Evolutionary conservation across 2,888 invertebrate genomes (phyloP), one percentile per base, ranked within the genome.

Genomic region (Iselma pallidipennis): DNA sequence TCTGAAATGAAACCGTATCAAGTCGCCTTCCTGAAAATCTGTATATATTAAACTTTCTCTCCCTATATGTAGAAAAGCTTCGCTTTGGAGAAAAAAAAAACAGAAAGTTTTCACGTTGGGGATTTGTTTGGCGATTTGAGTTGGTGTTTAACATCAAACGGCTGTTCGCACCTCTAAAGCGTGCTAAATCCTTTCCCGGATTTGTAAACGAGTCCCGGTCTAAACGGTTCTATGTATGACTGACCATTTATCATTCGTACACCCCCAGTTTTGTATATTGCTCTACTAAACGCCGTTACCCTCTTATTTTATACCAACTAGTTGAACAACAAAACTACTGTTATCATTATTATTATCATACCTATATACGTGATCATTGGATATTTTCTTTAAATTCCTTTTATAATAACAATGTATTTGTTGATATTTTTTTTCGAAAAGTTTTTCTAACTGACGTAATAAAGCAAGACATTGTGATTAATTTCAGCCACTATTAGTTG

Each of bases 241-340:
- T 81, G 80, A 80, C 81, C 81, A 81, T 81, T 80, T 81, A 81
- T 81, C 81, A 81, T 81, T 79, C 78, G 69, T 70, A 66, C 77
- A 74, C 75, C 76, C 76, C 71, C 74, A 16, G 37, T 37, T 37
- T 37, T 37, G 37, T 37, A 37, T 37, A 37, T 37, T 37, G 37
- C 37, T 16, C 37, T 37, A 37, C 16, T 37, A 37, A 37, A 37
- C 37, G 37, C 16, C 7, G 37, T 37, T 37, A 73, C 73, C 71
- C 54, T 57, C 51, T 56, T 37, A 42, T 57, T 65, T 61, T 61
- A n/a, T 55, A 53, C 59, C 62, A 62, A 53, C 50, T 33, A 55
- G 55, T 25, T 55, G 54, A 37, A 63, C 52, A 57, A 54, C 61
- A 59, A 50, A 26, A 61, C 61, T 59, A 61, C 60, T 62, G 53